Conservation (phyloP, 2,113 vertebrate species). For the Apteryx owenii region DNA sequence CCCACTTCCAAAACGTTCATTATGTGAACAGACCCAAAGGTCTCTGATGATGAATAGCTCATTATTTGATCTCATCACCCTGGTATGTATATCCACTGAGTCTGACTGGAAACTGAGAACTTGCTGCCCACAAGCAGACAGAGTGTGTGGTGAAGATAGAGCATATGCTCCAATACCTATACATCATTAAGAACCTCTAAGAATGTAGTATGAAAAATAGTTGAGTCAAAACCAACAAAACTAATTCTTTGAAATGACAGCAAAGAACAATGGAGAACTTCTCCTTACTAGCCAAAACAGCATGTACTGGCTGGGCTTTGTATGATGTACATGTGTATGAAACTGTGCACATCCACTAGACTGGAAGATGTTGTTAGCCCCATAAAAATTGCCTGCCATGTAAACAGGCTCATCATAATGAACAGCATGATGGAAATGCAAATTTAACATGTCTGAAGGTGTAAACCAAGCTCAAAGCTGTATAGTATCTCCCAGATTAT, state of each 20-base stretch:
- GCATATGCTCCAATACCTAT: neutral
- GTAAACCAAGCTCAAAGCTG: neutral
- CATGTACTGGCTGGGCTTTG: neutral
- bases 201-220: neutral
- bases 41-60: slow-evolving; percentile 26
- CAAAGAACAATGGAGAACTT: neutral
- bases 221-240: neutral
- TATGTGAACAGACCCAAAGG: slow-evolving; percentile 27
- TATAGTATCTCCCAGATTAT: neutral
- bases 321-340: rapidly evolving
- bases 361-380: neutral
- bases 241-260: neutral
- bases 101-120: neutral
- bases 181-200: neutral
- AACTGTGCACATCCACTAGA: neutral
- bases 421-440: neutral
- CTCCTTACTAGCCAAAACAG: neutral
- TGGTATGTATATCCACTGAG: neutral
- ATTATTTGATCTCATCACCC: slow-evolving; percentile 42
- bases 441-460: neutral
- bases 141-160: neutral
- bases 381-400: neutral
- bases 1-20: slow-evolving; percentile 1
- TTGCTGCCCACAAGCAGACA: neutral
- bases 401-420: neutral